A percentile compares a stretch with the other conserved stretches of the same genome.
Evolutionary conservation across 2,797 vertebrate genomes (phyloP).

Genomic region (Pterois miles): DNA sequence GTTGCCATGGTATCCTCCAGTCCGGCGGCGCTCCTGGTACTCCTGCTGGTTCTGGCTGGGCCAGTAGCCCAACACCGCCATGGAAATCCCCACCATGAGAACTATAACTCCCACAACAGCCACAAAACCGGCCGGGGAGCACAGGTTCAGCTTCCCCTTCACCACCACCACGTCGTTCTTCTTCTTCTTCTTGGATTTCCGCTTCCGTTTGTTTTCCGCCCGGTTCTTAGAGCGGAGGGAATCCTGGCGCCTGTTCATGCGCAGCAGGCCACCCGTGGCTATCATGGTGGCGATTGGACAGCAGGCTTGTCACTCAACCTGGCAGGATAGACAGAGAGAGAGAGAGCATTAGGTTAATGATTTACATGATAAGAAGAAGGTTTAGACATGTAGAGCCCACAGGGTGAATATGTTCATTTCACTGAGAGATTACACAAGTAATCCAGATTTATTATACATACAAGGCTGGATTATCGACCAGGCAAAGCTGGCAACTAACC

Average conservation of each 20-base stretch:
- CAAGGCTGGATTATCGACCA: constrained; percentile 18
- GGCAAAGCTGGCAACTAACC: not conserved
- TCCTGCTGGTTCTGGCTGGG: constrained; percentile 85
- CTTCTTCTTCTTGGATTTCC: constrained; percentile 94
- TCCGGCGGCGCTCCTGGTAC: constrained; percentile 75
- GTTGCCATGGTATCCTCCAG: constrained; percentile 56
- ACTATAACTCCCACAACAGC: constrained; percentile 91
- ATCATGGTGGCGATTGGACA: constrained; percentile 88
- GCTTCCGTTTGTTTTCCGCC: constrained; percentile 89
- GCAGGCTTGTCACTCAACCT: constrained; percentile 82
- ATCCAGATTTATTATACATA: constrained; percentile 49
- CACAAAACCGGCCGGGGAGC: constrained; percentile 91
- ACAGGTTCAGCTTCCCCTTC: constrained; percentile 96
- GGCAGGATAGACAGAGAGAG: constrained; percentile 26
- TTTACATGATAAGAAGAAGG: not conserved
- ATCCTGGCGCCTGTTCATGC: constrained; percentile 97
- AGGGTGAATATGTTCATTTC: constrained; percentile 15
- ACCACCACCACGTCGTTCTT: constrained; percentile 96
- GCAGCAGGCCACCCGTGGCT: constrained; percentile 96
- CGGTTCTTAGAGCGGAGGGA: constrained; percentile 91
- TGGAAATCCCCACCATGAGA: constrained; percentile 91
- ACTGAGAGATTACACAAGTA: constrained; percentile 44
- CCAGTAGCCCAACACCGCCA: constrained; percentile 98
- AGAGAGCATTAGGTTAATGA: constrained; percentile 1
- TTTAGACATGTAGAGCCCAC: constrained; percentile 1